A percentile compares a stretch with the other conserved stretches of the same genome.
phyloP scores from a whole-genome alignment of 1,140 invertebrate species.

The Calephelis virginiensis region DNA sequence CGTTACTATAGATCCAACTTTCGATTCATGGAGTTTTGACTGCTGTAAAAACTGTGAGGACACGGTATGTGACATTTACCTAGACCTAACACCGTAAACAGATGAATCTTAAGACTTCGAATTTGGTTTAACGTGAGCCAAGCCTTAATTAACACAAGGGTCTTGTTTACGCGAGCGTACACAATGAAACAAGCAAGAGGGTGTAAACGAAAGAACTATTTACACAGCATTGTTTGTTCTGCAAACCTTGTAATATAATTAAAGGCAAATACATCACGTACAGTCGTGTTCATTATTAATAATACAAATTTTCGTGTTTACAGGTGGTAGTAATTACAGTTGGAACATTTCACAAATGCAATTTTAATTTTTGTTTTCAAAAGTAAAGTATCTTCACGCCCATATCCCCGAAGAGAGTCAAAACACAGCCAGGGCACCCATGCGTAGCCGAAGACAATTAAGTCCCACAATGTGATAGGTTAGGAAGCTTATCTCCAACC shows the following conservation, averaged over 20 bases:
- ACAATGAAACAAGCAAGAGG: constrained; percentile 18
- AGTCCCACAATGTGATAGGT: too few relatives aligned
- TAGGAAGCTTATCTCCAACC: too few relatives aligned
- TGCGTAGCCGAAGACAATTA: too few relatives aligned
- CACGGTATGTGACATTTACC: neutral
- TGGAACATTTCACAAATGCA: neutral
- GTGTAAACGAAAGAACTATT: constrained; percentile 28
- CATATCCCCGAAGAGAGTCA: too few relatives aligned
- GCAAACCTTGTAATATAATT: constrained; percentile 33
- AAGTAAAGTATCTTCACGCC: too few relatives aligned
- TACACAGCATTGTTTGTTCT: constrained; percentile 22
- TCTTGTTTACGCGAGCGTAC: constrained; percentile 31
- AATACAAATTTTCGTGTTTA: constrained; percentile 14
- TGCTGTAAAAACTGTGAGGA: too few relatives aligned
- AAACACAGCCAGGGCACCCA: too few relatives aligned
- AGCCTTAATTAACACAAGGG: constrained; percentile 38
- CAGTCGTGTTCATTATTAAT: constrained; percentile 12
- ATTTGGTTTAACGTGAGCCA: constrained; percentile 16
- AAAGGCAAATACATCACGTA: constrained; percentile 19
- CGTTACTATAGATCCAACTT: too few relatives aligned
- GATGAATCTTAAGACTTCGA: neutral
- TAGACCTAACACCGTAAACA: neutral
- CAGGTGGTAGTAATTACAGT: neutral
- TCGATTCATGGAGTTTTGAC: too few relatives aligned
- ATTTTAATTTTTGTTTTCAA: too few relatives aligned